Base-by-base conservation (phyloP, 2,888 invertebrate genomes). In the Eristalis pertinax region DNA sequence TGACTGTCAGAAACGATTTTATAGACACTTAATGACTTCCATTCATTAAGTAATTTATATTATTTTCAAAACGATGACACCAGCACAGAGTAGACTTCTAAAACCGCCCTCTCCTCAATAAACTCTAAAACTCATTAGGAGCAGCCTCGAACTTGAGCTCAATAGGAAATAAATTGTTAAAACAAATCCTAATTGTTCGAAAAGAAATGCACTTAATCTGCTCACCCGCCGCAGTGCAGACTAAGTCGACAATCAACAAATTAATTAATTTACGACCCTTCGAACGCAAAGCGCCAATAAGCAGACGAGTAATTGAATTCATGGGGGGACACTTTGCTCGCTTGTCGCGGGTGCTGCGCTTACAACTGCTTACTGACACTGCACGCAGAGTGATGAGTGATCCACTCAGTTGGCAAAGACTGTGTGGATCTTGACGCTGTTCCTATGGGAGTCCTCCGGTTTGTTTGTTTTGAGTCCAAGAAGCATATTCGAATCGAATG, bases 191-290 rank as follows among this genome's bases (percentile, higher is more conserved):
- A 19, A 60, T 26, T 24, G 26, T 60, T 13, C 60, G 24, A 13
- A 29, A 3, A 26, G 26, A 60, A 13, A 8, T 5, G 60, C 26
- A 7, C 26, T 50, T 19, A 8, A 19, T 50, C 8, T n/a, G n/a
- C n/a, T 8, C 19, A 15, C 5, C 43, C 58, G 11, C 15, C 22
- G 24, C 24, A 15, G 4, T 11, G 35, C 1, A 11, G 60, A 24
- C 24, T 26, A 19, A 13, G 3, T 22, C 32, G 7, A 0, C 32
- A 32, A 22, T 56, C 19, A 70, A 15, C 67, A 68, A 68, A 62
- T 74, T 64, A 81, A 81, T 75, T 58, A 74, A 81, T 82, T 76
- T 75, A 83, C 13, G 77, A 77, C 83, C 70, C 70, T 82, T 76
- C 60, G 43, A 64, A 69, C 75, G 63, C 64, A 43, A 32, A 56